These are phyloP conservation scores for Nilaparvata lugens DNA, from an alignment of 1,140 invertebrate species.

Conservation along the genomic window DNA sequence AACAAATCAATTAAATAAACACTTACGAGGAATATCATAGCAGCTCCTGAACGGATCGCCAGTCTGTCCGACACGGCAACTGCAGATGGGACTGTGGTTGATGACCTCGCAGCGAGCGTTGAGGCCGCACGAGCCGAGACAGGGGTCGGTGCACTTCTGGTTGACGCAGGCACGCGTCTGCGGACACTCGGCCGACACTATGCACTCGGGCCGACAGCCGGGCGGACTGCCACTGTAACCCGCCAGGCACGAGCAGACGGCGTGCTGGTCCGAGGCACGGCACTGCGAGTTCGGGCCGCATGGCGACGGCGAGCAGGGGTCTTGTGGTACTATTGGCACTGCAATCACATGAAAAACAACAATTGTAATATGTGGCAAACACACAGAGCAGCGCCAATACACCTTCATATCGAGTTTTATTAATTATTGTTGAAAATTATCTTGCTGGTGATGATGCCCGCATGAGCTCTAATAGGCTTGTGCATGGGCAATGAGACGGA, in stretches of 20 bases:
- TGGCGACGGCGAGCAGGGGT: conserved; percentile 62
- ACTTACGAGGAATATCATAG: conserved; percentile 44
- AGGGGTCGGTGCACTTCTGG: conserved; percentile 78
- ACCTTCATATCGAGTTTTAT: no score
- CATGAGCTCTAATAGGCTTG: no score
- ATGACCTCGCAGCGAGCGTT: conserved; percentile 75
- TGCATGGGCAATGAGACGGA: no score
- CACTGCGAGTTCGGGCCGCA: conserved; percentile 75
- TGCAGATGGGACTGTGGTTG: conserved; percentile 76
- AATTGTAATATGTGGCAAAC: no score
- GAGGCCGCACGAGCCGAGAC: conserved; percentile 69
- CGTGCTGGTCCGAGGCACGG: conserved; percentile 52
- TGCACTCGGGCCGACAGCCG: conserved; percentile 69
- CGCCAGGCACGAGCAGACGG: conserved; percentile 68
- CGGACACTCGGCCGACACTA: conserved; percentile 71
- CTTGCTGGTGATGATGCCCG: no score
- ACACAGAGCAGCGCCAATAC: no score
- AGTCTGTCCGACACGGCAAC: conserved; percentile 65
- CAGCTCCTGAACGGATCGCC: conserved; percentile 80
- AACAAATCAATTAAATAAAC: background rate
- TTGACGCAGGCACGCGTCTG: conserved; percentile 69
- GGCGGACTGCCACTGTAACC: conserved; percentile 70
- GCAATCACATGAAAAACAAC: background rate
- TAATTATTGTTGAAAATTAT: no score
- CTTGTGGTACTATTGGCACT: conserved; percentile 33